These are phyloP conservation scores for Timema cristinae DNA, from an alignment of 2,888 invertebrate genomes.

Conservation along the genomic window DNA sequence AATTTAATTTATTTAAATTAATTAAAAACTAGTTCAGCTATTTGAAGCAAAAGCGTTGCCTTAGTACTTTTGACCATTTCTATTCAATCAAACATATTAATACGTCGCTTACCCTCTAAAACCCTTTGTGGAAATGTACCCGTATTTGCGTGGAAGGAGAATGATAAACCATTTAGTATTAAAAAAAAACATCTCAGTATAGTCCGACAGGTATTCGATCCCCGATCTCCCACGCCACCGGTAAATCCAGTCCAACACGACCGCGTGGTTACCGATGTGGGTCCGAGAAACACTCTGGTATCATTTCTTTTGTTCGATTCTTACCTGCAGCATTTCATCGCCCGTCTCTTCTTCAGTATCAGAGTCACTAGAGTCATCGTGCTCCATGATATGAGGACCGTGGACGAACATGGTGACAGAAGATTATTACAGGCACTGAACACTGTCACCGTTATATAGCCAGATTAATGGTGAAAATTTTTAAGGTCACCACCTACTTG, in stretches of 20 bases:
- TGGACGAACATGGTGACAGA: conserved; percentile 23
- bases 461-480: too few species aligned
- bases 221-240: not conserved
- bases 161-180: not conserved
- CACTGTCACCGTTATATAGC: too few species aligned
- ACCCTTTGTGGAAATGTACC: too few species aligned
- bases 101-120: too few species aligned
- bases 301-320: not conserved
- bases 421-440: too few species aligned
- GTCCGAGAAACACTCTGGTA: not conserved
- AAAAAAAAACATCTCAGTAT: not conserved
- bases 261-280: not conserved
- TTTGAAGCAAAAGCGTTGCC: too few species aligned
- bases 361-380: conserved; percentile 11
- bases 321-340: conserved; percentile 23
- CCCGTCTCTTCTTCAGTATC: conserved; percentile 22
- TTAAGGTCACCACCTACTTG: too few species aligned
- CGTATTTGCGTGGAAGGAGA: not conserved
- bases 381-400: conserved; percentile 20
- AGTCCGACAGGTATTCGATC: not conserved
- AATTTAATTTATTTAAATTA: too few species aligned
- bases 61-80: too few species aligned
- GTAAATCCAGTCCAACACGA: not conserved
- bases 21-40: too few species aligned
- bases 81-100: too few species aligned